A percentile compares a stretch with the other conserved stretches of the same genome.
phyloP scores from a whole-genome alignment of 1,140 invertebrate species.

The Artemia franciscana region DNA sequence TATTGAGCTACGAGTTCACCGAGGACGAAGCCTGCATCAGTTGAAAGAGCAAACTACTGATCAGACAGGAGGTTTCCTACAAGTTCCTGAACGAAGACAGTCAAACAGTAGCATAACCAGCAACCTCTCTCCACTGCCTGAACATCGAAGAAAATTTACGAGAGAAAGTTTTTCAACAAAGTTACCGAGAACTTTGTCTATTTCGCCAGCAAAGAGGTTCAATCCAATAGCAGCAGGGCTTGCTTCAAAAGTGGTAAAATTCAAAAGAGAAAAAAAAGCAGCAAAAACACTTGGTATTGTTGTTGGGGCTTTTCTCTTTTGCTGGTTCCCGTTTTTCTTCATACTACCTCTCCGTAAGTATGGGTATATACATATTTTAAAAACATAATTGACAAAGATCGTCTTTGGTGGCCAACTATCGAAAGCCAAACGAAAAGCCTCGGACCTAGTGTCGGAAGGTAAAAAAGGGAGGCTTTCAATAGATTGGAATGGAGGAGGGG shows the following conservation, averaged over 20 bases:
- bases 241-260: slow-evolving; percentile 38
- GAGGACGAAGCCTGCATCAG: slow-evolving; percentile 18
- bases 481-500: too few species aligned
- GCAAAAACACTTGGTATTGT: slow-evolving; percentile 76
- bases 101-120: not conserved
- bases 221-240: slow-evolving; percentile 10
- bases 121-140: too few species aligned
- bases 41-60: not conserved
- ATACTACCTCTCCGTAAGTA: slow-evolving; percentile 31
- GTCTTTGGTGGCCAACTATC: too few species aligned
- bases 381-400: too few species aligned
- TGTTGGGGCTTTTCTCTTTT: slow-evolving; percentile 36
- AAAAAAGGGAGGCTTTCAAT: too few species aligned
- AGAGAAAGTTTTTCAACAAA: not conserved
- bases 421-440: too few species aligned
- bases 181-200: not conserved
- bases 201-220: slow-evolving; percentile 14
- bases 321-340: slow-evolving; percentile 48
- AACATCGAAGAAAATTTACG: not conserved
- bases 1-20: slow-evolving; percentile 31
- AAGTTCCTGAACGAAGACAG: not conserved
- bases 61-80: slow-evolving; percentile 1
- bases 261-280: slow-evolving; percentile 84
- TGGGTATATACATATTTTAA: too few species aligned
- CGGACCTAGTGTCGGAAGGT: too few species aligned